Evolutionary conservation across 2,797 vertebrate species (phyloP).

Genomic region (Protonibea diacanthus): DNA sequence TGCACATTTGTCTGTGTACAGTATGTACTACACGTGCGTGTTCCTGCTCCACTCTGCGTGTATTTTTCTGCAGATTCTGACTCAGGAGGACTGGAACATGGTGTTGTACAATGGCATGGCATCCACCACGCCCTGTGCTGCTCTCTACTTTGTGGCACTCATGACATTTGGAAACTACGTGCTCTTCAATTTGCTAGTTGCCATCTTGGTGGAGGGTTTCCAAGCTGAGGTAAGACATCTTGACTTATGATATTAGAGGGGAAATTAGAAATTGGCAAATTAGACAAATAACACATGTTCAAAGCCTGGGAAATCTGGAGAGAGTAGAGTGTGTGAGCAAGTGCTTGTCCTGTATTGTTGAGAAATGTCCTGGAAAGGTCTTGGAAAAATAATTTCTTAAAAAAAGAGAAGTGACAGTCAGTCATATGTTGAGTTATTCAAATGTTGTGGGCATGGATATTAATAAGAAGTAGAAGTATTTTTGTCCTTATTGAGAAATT

Average conservation of each 20-base stretch:
- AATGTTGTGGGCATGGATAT: background rate
- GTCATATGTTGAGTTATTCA: background rate
- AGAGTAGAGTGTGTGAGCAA: too few relatives aligned
- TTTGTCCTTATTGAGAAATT: background rate
- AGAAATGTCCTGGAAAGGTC: too few relatives aligned
- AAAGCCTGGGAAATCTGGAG: too few relatives aligned
- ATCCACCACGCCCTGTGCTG: constrained; percentile 95
- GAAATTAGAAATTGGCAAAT: too few relatives aligned
- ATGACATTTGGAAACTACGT: constrained; percentile 99
- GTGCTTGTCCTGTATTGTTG: too few relatives aligned
- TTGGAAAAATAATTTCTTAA: too few relatives aligned
- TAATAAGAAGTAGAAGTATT: background rate
- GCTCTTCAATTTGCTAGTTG: constrained; percentile 97
- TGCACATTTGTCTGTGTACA: background rate
- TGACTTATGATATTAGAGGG: background rate
- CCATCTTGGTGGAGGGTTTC: constrained; percentile 98
- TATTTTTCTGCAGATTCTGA: constrained; percentile 89
- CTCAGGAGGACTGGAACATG: constrained; percentile 99
- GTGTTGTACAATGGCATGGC: constrained; percentile 99
- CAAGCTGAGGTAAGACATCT: constrained; percentile 93
- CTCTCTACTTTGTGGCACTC: constrained; percentile 97
- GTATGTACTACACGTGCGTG: constrained; percentile 1
- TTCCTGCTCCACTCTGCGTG: background rate
- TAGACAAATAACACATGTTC: background rate
- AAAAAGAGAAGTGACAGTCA: too few relatives aligned